phyloP scores from a whole-genome alignment of 2,888 invertebrate species.

The Torymus auratus region DNA sequence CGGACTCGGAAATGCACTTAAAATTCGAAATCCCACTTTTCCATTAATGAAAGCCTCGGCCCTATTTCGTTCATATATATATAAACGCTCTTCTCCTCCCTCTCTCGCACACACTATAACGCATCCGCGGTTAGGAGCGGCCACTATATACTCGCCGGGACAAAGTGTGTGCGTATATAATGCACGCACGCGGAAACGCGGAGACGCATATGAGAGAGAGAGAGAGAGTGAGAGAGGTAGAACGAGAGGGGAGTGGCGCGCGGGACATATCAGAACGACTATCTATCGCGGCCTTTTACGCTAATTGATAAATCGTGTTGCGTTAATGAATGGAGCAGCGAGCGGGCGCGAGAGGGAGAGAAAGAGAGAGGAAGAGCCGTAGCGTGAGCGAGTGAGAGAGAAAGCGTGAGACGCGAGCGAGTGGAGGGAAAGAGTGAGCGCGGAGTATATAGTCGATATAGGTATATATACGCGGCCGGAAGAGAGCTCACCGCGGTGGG shows the following conservation, averaged over 20 bases:
- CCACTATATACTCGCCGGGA: neutral
- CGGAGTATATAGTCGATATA: slow-evolving; percentile 3
- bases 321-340: slow-evolving; percentile 74
- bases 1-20: slow-evolving; percentile 73
- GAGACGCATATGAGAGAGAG: neutral
- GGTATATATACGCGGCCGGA: too few species aligned
- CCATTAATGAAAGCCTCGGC: slow-evolving; percentile 71
- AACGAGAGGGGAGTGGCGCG: slow-evolving; percentile 44
- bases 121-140: neutral
- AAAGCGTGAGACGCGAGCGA: slow-evolving; percentile 11
- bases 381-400: neutral
- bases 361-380: slow-evolving; percentile 19
- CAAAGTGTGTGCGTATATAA: neutral
- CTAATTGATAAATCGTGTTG: slow-evolving; percentile 77
- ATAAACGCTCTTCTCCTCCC: too few species aligned
- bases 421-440: slow-evolving; percentile 39
- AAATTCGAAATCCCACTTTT: slow-evolving; percentile 73
- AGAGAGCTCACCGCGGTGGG: too few species aligned
- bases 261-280: slow-evolving; percentile 73
- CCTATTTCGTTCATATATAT: slow-evolving; percentile 63
- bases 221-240: neutral
- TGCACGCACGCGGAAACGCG: slow-evolving; percentile 11
- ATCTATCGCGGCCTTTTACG: slow-evolving; percentile 76
- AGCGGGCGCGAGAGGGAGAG: slow-evolving; percentile 44
- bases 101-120: too few species aligned